phyloP scores from a whole-genome alignment of 2,113 vertebrate genomes.

The Ptychochromis oligacanthus region DNA sequence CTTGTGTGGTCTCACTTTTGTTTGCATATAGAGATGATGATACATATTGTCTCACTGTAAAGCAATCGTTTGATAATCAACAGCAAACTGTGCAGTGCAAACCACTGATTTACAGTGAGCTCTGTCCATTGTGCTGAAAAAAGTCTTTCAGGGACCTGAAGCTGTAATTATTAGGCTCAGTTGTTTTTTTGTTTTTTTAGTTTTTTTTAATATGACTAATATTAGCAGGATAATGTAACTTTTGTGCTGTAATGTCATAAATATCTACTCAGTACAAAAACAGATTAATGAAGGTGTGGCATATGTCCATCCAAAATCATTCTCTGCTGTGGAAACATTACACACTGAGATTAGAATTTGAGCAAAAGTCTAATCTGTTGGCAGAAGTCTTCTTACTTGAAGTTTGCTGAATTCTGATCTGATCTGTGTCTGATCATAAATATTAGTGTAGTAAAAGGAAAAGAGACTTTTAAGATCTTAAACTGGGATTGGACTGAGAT shows the following conservation, averaged over 20 bases:
- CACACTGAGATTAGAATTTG: background rate
- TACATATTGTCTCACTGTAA: background rate
- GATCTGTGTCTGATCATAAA: background rate
- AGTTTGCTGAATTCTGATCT: background rate
- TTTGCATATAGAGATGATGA: background rate
- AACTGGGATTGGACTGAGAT: background rate
- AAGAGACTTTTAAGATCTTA: no score
- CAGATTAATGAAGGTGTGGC: background rate
- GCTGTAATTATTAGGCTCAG: background rate
- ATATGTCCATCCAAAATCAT: background rate
- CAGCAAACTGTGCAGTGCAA: no score
- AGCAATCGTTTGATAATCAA: background rate
- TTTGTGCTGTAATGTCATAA: background rate
- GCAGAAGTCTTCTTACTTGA: background rate
- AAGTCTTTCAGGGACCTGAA: no score
- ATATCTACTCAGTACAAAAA: background rate
- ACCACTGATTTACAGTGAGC: background rate
- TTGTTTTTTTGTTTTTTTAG: background rate
- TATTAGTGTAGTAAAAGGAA: background rate
- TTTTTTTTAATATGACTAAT: background rate
- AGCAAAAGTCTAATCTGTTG: no score
- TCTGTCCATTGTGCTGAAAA: background rate
- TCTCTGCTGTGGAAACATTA: background rate
- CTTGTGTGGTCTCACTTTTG: background rate
- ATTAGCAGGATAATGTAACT: background rate